Evolutionary conservation across 2,113 vertebrate genomes (phyloP).

Genomic region (Meles meles): DNA sequence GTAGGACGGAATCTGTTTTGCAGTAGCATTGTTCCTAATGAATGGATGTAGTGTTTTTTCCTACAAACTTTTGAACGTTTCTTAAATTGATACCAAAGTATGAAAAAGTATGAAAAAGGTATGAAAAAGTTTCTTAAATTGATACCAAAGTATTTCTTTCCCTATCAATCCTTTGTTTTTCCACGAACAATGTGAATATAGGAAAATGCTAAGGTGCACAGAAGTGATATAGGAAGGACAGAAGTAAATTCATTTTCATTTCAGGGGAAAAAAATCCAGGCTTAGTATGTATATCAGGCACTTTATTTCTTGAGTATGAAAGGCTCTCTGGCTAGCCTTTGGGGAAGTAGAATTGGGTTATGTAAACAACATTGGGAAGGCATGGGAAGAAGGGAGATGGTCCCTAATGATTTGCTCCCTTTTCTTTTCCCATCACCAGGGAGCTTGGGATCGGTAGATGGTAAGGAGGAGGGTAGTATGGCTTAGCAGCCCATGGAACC

Average conservation of each 20-base stretch:
- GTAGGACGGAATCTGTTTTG: neutral
- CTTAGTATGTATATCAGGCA: neutral
- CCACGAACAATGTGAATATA: neutral
- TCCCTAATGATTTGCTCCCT: neutral
- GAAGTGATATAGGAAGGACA: neutral
- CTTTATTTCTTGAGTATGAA: neutral
- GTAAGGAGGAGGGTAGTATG: neutral
- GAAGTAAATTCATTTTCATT: conserved; percentile 16
- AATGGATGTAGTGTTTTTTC: neutral
- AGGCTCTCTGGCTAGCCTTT: neutral
- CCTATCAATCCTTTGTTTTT: neutral
- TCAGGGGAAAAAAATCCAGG: neutral
- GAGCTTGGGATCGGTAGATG: neutral
- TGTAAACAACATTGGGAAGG: neutral
- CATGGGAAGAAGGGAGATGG: neutral
- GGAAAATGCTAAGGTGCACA: neutral
- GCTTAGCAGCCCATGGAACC: neutral
- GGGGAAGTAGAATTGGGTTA: neutral
- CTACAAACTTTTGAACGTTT: neutral
- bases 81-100: neutral
- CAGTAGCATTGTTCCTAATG: neutral
- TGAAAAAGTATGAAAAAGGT: conserved; percentile 5
- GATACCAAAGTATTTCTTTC: neutral
- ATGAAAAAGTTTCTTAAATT: neutral
- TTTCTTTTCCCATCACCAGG: neutral